Evolutionary conservation across 1,140 invertebrate genomes (phyloP), one percentile per base, ranked within the genome.

Genomic region (Cherax quadricarinatus): DNA sequence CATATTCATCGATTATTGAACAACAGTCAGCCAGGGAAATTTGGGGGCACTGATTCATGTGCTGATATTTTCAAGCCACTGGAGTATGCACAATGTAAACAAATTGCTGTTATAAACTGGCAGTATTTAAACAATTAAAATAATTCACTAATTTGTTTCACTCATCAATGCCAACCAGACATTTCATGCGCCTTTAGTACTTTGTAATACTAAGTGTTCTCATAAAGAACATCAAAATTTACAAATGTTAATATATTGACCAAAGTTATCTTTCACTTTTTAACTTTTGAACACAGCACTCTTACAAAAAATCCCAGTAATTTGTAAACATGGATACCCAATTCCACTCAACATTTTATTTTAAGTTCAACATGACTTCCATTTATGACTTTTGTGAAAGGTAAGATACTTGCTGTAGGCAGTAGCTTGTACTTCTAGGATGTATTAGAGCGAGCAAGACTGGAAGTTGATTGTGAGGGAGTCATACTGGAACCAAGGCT

Each of bases 391-490:
- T 21, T 12, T 80, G 6, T 80, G 30, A 41, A 48, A 80, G 78
- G n/a, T 41, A 80, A 16, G 49, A 16, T 48, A 80, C 14, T 80
- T 51, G 49, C n/a, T 80, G 78, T 7, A 80, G 49, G n/a, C n/a
- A 41, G 30, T 16, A 14, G 12, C 14, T 80, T 48, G 14, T 51
- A 80, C 16, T 86, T 84, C 75, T 91, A 91, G 10, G 89, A 91
- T 73, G 89, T 60, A 91, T 91, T 91, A 75, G 91, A 88, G 51
- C 86, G 81, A 48, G 91, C 86, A 60, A 92, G 81, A 86, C 91
- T 92, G 57, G 86, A 88, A 49, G 86, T 88, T 73, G 91, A 92
- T 81, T 92, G 91, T 57, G 86, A 84, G 18, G 91, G 91, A 16
- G 91, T 92, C 21, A 91, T 21, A 70, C 24, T 78, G 41, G 86